phyloP scores from a whole-genome alignment of 2,797 vertebrate genomes.

The Sphenopsis melanotis region DNA sequence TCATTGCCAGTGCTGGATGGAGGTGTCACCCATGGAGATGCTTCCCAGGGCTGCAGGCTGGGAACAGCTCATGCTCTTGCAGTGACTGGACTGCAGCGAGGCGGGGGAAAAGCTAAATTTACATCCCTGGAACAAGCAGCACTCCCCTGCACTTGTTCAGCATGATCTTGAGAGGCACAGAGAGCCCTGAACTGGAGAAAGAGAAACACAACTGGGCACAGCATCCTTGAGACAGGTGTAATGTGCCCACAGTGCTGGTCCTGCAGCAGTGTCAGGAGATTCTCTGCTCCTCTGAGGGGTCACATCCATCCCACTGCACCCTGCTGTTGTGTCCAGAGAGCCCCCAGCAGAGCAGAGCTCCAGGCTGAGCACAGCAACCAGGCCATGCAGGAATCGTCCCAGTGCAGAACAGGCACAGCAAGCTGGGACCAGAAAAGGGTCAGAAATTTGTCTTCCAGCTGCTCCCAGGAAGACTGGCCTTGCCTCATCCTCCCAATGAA shows the following conservation, averaged over 20 bases:
- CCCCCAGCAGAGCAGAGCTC: not conserved
- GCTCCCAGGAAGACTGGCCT: not conserved
- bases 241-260: not conserved
- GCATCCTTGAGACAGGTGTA: not conserved
- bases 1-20: not conserved
- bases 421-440: not conserved
- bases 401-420: not conserved
- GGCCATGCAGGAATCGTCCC: not conserved
- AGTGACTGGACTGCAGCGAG: not conserved
- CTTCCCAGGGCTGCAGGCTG: not conserved
- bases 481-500: not conserved
- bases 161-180: not conserved
- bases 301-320: rapidly evolving
- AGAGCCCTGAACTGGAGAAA: not conserved
- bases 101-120: not conserved
- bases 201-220: not conserved
- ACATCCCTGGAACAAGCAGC: not conserved
- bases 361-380: not conserved
- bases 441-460: not conserved
- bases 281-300: not conserved
- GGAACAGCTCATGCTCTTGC: not conserved
- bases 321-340: not conserved
- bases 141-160: constrained; percentile 9
- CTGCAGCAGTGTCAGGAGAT: not conserved
- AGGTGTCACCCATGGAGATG: not conserved